Base-by-base conservation (phyloP, 1,140 invertebrate species). In the Ceratina australensis region DNA sequence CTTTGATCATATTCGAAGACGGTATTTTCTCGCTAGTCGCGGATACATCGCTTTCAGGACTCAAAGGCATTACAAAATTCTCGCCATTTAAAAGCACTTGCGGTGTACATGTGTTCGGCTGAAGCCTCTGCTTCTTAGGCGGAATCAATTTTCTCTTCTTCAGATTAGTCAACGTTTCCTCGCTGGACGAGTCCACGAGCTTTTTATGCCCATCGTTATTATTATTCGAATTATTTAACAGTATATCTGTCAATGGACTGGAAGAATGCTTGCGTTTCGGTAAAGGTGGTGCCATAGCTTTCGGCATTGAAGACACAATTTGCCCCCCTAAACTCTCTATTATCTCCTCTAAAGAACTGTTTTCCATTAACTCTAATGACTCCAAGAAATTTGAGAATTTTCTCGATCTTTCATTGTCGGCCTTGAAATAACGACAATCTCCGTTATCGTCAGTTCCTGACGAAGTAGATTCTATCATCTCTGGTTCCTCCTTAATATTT, bases 1-100 rank as follows among this genome's bases (percentile, higher is more conserved):
- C 91, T 82, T 89, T 92, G 26, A 82, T 68, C 13, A 81, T 28
- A 71, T 87, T 85, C 12, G 82, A 82, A 7, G 87, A 83, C 8
- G 87, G 77, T 60, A 81, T 79, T 78, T 92, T 92, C 49, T 92
- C 91, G 65, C 90, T 92, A 1, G 88, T 89, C 1, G 88, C 90
- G 5, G 92, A 92, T 57, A 92, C 89, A 69, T 93, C 92, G 73
- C 91, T 93, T 63, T 92, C 92, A 49, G 92, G 92, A 79, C 92
- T 93, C 22, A 92, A 72, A 2, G 92, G 92, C 89, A 92, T 91
- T 2, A 90, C 85, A 63, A 93, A 92, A 78, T 92, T 90, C 50
- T 92, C 91, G 5, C 88, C 89, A 57, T 92, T 92, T 16, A 80
- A 72, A n/a, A 90, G 12, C 18, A 81, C 83, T 60, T 88, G 87